Evolutionary conservation across 2,888 invertebrate species (phyloP), one percentile per base, ranked within the genome.

Genomic region (Stenoptilia bipunctidactyla): DNA sequence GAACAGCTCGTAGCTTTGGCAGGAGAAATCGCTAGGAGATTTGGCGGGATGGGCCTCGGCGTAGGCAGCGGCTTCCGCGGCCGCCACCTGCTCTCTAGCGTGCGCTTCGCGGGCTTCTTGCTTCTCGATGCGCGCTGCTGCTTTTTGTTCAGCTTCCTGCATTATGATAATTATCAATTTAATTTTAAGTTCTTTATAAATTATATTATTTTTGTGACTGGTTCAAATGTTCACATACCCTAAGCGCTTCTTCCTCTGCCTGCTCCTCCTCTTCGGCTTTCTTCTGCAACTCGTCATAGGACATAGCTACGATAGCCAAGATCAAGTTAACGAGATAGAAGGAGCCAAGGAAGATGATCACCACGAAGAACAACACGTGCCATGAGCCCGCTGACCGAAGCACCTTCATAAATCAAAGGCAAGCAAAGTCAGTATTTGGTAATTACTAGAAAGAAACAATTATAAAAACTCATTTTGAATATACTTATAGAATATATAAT

Each of bases 301-400:
- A 97, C 97, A 98, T 98, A 63, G 98, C 97, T 84, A 98, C 98
- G 83, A 98, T 98, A 76, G 98, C 98, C 88, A 98, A 92, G 83
- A 98, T 98, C 88, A 98, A 91, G 86, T 98, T 98, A 70, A 98
- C 96, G 69, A 98, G 91, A 87, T 98, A 98, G 88, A 97, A 98
- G 49, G 97, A 98, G 62, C 98, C 98, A 79, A 98, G 89, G 87
- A 98, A 96, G 86, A 98, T 98, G 76, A 98, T 97, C 57, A 98
- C 93, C 67, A 98, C 94, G 87, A 98, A 98, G 88, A 98, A 98
- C 65, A 97, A 84, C 89, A 97, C 96, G 85, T 98, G 97, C 94
- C 95, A 96, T 48, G 97, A 96, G 48, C 98, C 98, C 59, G 96
- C 96, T 52, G 97, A 94, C 74, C 97, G 88, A 66, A 98, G 87